Percentiles rank a stretch among this genome's conserved stretches.
Conservation (phyloP, 2,113 vertebrate species). For the Dendrocopos noguchii region DNA sequence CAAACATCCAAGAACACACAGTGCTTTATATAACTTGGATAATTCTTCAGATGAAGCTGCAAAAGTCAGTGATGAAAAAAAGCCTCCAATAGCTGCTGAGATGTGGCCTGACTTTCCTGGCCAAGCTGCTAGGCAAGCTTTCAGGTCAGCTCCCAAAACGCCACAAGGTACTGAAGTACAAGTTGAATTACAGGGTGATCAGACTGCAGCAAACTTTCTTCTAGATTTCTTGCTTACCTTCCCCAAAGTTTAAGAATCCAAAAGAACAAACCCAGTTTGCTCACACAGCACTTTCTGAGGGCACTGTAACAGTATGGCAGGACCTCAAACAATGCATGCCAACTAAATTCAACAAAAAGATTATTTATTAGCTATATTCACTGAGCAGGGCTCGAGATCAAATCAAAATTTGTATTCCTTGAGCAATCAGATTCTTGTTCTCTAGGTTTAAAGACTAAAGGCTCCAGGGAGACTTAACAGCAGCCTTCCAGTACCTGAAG, state of each 20-base stretch:
- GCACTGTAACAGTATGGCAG: background rate
- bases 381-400: background rate
- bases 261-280: background rate
- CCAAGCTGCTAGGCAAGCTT: background rate
- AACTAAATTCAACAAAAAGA: background rate
- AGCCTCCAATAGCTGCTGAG: background rate
- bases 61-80: background rate
- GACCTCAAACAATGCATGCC: fast-evolving
- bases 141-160: background rate
- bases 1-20: background rate
- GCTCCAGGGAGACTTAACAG: background rate
- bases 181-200: background rate
- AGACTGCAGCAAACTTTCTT: background rate
- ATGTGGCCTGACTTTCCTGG: background rate
- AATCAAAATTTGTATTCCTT: background rate
- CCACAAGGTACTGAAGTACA: background rate
- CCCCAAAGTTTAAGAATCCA: background rate
- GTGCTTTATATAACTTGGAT: background rate
- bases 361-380: background rate
- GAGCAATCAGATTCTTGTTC: background rate
- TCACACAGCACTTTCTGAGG: background rate
- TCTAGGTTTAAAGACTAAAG: conserved; percentile 5
- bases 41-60: background rate
- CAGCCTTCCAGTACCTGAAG: too few relatives aligned
- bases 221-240: background rate